Evolutionary conservation across 1,140 invertebrate genomes (phyloP), one percentile per base, ranked within the genome.

Genomic region (Drosophila pseudoobscura): DNA sequence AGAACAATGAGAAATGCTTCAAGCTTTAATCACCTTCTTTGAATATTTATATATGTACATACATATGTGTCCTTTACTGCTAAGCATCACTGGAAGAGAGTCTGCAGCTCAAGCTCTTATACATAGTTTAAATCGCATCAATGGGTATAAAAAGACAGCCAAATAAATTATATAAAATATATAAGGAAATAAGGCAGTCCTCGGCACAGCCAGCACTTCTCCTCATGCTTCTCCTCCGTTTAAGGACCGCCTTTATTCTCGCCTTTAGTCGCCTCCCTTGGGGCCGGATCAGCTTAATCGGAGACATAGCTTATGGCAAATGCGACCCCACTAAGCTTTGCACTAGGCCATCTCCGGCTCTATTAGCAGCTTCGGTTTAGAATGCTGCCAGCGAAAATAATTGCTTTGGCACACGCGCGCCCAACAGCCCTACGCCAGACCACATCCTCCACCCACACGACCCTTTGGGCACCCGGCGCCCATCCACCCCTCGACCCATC

Each of bases 321-420:
- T 50, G 71, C 65, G 43, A 60, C 61, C 50, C 69, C 24, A 53
- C 70, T 50, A 39, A 65, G 60, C 71, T 54, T 44, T 51, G 60
- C 57, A 55, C 24, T 58, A 31, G 51, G 50, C 56, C 69, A 24
- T 73, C 47, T 56, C 52, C 43, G 64, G 66, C 71, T 65, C 82
- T 87, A 80, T 85, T 71, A 80, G 55, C 55, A 64, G 68, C 78
- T 80, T 84, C 65, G 74, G 87, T 85, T 80, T 72, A 77, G 84
- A 87, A 76, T 80, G 80, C 80, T 85, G 80, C 63, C 77, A 87
- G 82, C 80, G 75, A 85, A 87, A 87, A 85, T 85, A 85, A 85
- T 85, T 87, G 77, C 77, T 85, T 85, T 85, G 82, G 77, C 80
- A 87, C 73, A 84, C 82, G 78, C 56, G 66, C 71, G 45, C 31